Conservation (phyloP, 2,888 invertebrate genomes). For the Drosophila helvetica region DNA sequence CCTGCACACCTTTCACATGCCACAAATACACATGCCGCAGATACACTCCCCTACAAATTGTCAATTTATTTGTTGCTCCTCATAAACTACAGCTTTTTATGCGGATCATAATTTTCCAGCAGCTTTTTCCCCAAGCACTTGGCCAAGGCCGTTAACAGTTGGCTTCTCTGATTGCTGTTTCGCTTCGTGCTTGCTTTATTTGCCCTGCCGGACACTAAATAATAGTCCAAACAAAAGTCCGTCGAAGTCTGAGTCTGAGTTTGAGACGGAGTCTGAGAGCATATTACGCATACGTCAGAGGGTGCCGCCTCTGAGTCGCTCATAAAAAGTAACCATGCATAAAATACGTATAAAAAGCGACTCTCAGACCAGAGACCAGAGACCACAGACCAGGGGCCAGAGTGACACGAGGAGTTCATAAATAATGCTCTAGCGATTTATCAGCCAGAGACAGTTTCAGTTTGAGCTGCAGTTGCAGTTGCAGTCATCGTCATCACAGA, state of each 20-base stretch:
- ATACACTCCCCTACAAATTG: not conserved
- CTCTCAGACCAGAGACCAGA: not conserved
- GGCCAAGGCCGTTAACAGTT: slow-evolving; percentile 47
- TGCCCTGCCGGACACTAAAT: slow-evolving; percentile 27
- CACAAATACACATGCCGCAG: not conserved
- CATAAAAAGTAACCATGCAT: slow-evolving; percentile 65
- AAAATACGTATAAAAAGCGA: slow-evolving; percentile 36
- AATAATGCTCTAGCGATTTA: slow-evolving; percentile 66
- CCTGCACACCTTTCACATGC: slow-evolving; percentile 1
- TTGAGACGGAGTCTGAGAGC: slow-evolving; percentile 12
- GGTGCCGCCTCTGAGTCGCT: slow-evolving; percentile 33
- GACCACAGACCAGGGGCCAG: not conserved
- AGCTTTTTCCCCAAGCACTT: slow-evolving; percentile 8
- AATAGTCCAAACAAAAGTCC: slow-evolving; percentile 16
- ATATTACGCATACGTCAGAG: slow-evolving; percentile 71
- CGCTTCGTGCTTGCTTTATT: not conserved
- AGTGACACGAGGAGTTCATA: slow-evolving; percentile 43
- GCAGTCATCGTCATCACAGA: slow-evolving; percentile 22
- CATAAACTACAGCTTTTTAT: slow-evolving; percentile 51
- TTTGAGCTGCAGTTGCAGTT: slow-evolving; percentile 22
- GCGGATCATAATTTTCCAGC: slow-evolving; percentile 46
- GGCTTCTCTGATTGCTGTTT: slow-evolving; percentile 23
- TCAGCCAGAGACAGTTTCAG: slow-evolving; percentile 57
- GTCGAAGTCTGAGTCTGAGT: slow-evolving; percentile 2
- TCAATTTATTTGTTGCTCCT: slow-evolving; percentile 19